A percentile compares a stretch with the other conserved stretches of the same genome.
Evolutionary conservation across 2,888 invertebrate species (phyloP).

Genomic region (Drosophila neoperkinsi): DNA sequence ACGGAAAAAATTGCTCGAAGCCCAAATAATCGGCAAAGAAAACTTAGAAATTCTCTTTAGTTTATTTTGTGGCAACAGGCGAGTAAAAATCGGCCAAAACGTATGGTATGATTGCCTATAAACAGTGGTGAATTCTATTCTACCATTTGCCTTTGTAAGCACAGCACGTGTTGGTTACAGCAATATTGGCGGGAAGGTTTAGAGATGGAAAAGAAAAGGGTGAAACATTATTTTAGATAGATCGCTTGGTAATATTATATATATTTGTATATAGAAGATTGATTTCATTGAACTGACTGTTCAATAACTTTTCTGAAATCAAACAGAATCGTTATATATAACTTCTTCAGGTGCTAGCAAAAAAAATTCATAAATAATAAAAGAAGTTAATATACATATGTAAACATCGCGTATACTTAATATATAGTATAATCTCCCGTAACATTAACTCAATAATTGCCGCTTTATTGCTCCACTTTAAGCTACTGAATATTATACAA

Average conservation of each 20-base stretch:
- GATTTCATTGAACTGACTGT: neutral
- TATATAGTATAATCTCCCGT: neutral
- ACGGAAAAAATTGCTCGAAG: conserved; percentile 45
- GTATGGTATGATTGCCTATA: conserved; percentile 55
- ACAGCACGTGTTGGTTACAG: conserved; percentile 32
- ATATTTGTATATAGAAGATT: neutral
- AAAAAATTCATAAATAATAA: neutral
- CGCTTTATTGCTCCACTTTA: conserved; percentile 16
- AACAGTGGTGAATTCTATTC: conserved; percentile 54
- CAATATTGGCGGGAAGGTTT: conserved; percentile 35
- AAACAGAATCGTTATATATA: neutral
- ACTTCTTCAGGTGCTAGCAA: neutral
- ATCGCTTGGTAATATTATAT: neutral
- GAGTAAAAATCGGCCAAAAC: conserved; percentile 38
- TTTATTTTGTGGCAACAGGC: conserved; percentile 51
- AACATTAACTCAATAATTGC: conserved; percentile 3
- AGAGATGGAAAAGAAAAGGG: neutral
- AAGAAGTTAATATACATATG: neutral
- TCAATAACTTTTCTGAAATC: neutral
- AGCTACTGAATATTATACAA: conserved; percentile 10
- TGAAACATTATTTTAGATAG: neutral
- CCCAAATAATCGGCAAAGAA: conserved; percentile 78
- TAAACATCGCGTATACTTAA: neutral
- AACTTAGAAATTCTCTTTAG: conserved; percentile 79
- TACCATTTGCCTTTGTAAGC: neutral